Evolutionary conservation across 2,888 invertebrate species (phyloP).

Genomic region (Escarpia spicata): DNA sequence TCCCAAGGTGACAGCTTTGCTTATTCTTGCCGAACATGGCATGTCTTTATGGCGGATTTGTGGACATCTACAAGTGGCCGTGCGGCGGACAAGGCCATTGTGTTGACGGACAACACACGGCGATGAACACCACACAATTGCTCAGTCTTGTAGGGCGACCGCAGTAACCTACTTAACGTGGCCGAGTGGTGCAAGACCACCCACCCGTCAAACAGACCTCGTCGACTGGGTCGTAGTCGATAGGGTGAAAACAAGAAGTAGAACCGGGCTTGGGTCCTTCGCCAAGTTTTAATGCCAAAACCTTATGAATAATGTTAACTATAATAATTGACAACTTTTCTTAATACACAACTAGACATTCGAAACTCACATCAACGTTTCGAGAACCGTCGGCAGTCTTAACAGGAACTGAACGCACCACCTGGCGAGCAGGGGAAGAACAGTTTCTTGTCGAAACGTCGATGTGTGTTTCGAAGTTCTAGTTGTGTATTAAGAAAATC

Average conservation of each 20-base stretch:
- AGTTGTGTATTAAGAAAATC: too few relatives aligned
- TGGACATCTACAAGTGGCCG: not conserved
- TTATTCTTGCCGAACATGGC: not conserved
- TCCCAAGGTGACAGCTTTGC: not conserved
- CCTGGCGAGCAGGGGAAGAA: too few relatives aligned
- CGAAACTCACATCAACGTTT: too few relatives aligned
- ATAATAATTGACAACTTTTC: too few relatives aligned
- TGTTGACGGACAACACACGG: not conserved
- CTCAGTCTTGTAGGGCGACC: not conserved
- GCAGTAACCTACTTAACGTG: not conserved
- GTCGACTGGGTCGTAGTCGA: not conserved
- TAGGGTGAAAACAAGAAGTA: not conserved
- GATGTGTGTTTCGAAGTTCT: too few relatives aligned
- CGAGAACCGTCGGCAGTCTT: too few relatives aligned
- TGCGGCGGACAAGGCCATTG: not conserved
- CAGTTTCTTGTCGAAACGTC: too few relatives aligned
- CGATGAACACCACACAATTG: not conserved
- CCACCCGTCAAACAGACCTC: not conserved
- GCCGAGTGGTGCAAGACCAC: not conserved
- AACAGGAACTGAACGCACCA: too few relatives aligned
- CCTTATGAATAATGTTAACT: too few relatives aligned
- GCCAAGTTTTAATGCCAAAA: not conserved
- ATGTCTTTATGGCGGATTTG: not conserved
- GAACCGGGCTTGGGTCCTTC: not conserved
- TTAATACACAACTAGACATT: too few relatives aligned